A percentile compares a stretch with the other conserved stretches of the same genome.
Conservation (phyloP, 2,888 invertebrate genomes). For the Amaurobius ferox region DNA sequence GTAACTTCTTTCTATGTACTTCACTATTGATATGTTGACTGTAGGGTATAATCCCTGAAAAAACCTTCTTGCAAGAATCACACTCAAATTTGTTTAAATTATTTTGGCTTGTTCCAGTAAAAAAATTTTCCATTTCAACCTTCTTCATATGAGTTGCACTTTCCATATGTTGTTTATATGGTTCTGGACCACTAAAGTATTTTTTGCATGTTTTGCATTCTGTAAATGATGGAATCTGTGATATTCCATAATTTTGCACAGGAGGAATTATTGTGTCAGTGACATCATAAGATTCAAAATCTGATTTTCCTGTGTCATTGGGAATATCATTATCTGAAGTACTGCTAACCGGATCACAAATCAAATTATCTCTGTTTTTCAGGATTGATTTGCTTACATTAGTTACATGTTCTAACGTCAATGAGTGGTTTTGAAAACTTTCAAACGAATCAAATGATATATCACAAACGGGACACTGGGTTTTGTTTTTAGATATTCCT, state of each 20-base stretch:
- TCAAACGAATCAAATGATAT: not conserved
- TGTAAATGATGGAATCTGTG: not conserved
- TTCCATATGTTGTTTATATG: not conserved
- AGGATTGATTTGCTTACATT: not conserved
- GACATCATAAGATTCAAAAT: no score
- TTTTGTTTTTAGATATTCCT: no score
- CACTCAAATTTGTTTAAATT: not conserved
- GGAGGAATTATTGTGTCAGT: no score
- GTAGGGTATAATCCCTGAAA: not conserved
- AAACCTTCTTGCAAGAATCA: not conserved
- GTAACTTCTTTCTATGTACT: not conserved
- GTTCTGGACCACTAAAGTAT: not conserved
- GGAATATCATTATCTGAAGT: not conserved
- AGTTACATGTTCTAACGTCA: not conserved
- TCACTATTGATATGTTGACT: not conserved
- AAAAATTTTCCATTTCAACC: no score
- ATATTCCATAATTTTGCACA: not conserved
- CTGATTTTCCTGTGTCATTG: not conserved
- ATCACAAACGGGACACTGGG: not conserved
- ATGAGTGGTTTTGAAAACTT: not conserved
- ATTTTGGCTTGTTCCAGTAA: no score
- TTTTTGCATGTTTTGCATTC: not conserved
- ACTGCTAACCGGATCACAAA: not conserved
- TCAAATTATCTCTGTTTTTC: not conserved
- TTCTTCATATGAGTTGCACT: no score